phyloP scores from a whole-genome alignment of 2,113 vertebrate genomes.

The Phalacrocorax brasilianus region DNA sequence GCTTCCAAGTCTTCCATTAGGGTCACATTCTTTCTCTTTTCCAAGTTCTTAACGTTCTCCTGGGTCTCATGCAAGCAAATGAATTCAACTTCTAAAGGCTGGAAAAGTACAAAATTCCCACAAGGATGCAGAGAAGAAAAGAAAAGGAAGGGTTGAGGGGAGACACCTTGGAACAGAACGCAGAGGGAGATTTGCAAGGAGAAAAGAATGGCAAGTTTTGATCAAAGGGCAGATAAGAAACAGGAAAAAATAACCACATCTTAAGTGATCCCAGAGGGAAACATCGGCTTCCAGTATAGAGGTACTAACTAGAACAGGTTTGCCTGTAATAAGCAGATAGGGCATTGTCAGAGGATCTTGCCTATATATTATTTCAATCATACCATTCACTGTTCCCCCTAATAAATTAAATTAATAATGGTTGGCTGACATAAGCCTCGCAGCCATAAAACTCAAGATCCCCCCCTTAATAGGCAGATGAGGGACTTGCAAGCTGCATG shows the following conservation, averaged over 20 bases:
- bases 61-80: background rate
- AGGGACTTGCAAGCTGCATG: background rate
- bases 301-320: background rate
- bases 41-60: background rate
- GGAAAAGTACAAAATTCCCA: background rate
- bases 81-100: background rate
- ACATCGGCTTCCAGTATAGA: background rate
- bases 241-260: background rate
- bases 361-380: background rate
- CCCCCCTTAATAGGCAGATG: conserved; percentile 11
- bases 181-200: background rate
- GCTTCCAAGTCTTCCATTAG: background rate
- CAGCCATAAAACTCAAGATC: conserved; percentile 29
- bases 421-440: conserved; percentile 16
- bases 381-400: background rate
- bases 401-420: conserved; percentile 44
- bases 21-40: background rate
- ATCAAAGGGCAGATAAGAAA: background rate
- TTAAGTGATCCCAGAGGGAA: background rate
- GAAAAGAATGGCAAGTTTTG: background rate
- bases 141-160: background rate
- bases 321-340: background rate
- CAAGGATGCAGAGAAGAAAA: background rate
- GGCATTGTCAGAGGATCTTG: background rate
- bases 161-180: background rate